A percentile compares a stretch with the other conserved stretches of the same genome.
phyloP scores from a whole-genome alignment of 2,113 vertebrate species.

The Hippopotamus amphibius region DNA sequence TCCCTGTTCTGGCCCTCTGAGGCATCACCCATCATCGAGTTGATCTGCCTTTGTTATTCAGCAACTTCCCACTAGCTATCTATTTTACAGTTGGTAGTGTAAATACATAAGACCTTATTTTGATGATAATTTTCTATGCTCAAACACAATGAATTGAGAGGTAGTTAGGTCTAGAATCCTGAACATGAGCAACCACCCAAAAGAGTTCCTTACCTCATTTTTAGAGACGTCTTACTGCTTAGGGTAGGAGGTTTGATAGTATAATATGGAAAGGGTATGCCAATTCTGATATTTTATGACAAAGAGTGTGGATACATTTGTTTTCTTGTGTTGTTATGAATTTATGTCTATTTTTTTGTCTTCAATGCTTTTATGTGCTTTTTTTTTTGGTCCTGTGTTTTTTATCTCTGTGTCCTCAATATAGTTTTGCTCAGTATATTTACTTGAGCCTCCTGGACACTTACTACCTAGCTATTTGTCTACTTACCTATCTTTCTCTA shows the following conservation, averaged over 20 bases:
- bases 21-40: no score
- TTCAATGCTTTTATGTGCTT: background rate
- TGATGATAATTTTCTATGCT: background rate
- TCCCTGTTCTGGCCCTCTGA: no score
- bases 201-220: background rate
- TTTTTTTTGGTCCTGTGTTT: background rate
- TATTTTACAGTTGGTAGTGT: no score
- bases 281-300: background rate
- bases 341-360: background rate
- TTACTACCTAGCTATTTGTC: background rate
- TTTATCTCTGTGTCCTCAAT: background rate
- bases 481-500: background rate
- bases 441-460: background rate
- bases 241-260: no score
- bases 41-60: no score
- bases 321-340: background rate
- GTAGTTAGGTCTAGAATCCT: background rate
- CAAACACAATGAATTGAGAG: background rate
- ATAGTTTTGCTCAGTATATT: background rate
- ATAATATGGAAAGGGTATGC: background rate
- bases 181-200: background rate
- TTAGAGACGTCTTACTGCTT: background rate
- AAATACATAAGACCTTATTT: background rate
- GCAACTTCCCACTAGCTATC: no score
- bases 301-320: background rate